These are phyloP conservation scores for Tor tambroides DNA, from an alignment of 2,113 vertebrate species.

Conservation along the genomic window DNA sequence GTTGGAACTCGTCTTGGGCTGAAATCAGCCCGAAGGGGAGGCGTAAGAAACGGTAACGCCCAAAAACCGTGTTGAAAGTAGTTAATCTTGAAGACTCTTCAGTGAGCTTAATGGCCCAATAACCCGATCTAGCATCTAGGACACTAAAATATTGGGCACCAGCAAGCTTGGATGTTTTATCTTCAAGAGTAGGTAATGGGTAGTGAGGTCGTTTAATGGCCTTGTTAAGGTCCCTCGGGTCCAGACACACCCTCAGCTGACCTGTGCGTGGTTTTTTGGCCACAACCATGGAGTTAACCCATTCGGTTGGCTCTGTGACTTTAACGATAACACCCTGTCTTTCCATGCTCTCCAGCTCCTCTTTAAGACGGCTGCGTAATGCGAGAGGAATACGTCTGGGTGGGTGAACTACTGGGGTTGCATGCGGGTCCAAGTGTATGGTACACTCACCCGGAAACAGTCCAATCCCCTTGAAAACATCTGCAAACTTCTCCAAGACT, in stretches of 20 bases:
- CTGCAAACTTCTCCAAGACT: not conserved
- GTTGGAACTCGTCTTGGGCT: not conserved
- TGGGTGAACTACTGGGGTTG: not conserved
- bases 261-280: conserved; percentile 40
- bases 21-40: not conserved
- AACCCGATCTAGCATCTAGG: not conserved
- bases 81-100: not conserved
- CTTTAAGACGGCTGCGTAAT: not conserved
- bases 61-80: not conserved
- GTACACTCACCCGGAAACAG: conserved; percentile 20
- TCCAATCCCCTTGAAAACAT: not conserved
- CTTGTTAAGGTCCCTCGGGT: conserved; percentile 37
- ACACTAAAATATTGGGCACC: not conserved
- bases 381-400: not conserved
- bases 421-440: not conserved
- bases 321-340: conserved; percentile 10
- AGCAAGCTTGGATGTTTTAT: not conserved
- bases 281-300: conserved; percentile 37
- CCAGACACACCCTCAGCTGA: conserved; percentile 26
- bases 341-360: not conserved
- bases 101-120: not conserved
- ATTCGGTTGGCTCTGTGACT: conserved; percentile 46
- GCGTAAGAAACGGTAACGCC: not conserved
- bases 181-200: conserved; percentile 11
- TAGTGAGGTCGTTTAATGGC: conserved; percentile 41